Conservation (phyloP, 2,888 invertebrate genomes). For the Pandemis cinnamomeana region DNA sequence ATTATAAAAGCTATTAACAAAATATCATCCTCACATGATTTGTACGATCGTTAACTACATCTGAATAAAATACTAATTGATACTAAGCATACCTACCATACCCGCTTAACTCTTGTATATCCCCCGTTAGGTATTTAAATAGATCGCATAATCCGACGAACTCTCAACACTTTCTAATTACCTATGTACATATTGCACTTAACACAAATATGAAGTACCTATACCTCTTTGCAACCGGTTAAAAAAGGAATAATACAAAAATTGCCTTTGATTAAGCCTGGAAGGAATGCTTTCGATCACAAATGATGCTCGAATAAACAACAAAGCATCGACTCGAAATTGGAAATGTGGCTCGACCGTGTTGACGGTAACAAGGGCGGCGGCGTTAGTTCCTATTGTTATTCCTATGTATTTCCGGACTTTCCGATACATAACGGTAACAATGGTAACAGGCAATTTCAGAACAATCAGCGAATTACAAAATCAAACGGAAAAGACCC, state of each 20-base stretch:
- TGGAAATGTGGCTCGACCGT: conserved; percentile 4
- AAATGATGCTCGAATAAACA: conserved; percentile 20
- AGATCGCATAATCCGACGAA: no score
- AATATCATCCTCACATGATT: no score
- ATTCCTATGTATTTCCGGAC: conserved; percentile 6
- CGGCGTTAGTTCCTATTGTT: conserved; percentile 15
- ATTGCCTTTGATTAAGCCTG: conserved; percentile 1
- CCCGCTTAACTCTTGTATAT: no score
- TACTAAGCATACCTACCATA: no score
- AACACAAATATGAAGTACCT: no score
- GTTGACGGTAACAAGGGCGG: conserved; percentile 6
- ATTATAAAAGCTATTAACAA: no score
- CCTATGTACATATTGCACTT: no score
- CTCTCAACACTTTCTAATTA: no score
- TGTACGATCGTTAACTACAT: no score
- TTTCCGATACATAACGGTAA: background rate
- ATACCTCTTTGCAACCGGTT: background rate
- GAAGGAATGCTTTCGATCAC: conserved; percentile 12
- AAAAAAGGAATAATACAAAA: background rate
- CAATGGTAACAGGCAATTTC: background rate
- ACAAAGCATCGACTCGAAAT: conserved; percentile 13
- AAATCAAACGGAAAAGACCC: background rate
- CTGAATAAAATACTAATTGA: no score
- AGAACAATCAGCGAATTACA: background rate
- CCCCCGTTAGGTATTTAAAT: no score